Evolutionary conservation across 2,113 vertebrate genomes (phyloP).

Genomic region (Chaetodon auriga): DNA sequence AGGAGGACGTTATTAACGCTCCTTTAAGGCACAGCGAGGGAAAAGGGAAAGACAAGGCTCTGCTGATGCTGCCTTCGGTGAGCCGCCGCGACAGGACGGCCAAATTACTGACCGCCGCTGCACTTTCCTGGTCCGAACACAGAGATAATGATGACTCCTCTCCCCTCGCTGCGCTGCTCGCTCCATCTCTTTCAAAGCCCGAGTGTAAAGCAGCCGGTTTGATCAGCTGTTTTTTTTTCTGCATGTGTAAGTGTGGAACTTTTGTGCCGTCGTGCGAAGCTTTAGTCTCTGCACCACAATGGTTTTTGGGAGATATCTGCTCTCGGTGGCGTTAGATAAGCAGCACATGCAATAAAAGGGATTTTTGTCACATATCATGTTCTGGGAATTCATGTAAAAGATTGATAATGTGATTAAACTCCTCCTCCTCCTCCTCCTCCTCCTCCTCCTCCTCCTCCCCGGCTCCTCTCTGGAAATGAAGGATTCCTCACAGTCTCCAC

Average conservation of each 20-base stretch:
- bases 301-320: neutral
- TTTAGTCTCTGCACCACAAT: neutral
- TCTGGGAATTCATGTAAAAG: slow-evolving; percentile 41
- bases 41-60: slow-evolving; percentile 12
- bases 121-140: slow-evolving; percentile 61
- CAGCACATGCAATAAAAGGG: slow-evolving; percentile 22
- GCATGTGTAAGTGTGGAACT: slow-evolving; percentile 29
- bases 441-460: neutral
- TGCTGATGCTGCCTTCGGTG: slow-evolving; percentile 69
- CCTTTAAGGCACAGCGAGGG: slow-evolving; percentile 43
- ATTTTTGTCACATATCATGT: slow-evolving; percentile 14
- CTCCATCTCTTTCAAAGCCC: slow-evolving; percentile 60
- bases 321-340: slow-evolving; percentile 1
- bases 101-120: slow-evolving; percentile 68
- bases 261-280: slow-evolving; percentile 37
- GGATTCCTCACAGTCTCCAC: slow-evolving; percentile 16
- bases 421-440: neutral
- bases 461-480: slow-evolving; percentile 28
- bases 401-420: slow-evolving; percentile 58
- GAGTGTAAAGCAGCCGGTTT: slow-evolving; percentile 10
- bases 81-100: slow-evolving; percentile 1
- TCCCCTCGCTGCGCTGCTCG: slow-evolving; percentile 28
- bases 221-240: slow-evolving; percentile 67
- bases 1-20: slow-evolving; percentile 69
- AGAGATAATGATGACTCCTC: slow-evolving; percentile 73